Base-by-base conservation (phyloP, 2,888 invertebrate genomes). In the Drosophila stalkeri region DNA sequence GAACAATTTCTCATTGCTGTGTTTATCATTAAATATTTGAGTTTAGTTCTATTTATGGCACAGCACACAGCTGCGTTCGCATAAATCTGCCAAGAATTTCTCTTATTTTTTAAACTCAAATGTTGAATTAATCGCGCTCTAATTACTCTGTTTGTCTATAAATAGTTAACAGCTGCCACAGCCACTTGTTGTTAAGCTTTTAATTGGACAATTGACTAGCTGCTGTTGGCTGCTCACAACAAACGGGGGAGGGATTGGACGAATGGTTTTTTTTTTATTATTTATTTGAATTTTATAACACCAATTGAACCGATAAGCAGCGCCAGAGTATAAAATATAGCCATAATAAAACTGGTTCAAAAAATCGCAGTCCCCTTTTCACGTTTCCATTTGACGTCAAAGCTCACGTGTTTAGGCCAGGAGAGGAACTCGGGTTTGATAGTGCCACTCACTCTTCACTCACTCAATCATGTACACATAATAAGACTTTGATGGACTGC, bases 241-340 rank as follows among this genome's bases (percentile, higher is more conserved):
- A 1, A 8, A 27, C 27, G 47, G 3, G 35, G 18, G 41, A 18
- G 31, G 12, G 3, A 37, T 9, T 18, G 12, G n/a, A 16, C 12
- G 23, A 1, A 27, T 27, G 16, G n/a, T 3, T 14, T 20, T 61
- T 27, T 27, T 6, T 27, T 27, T 6, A 6, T 27, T 27, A 27
- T 27, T 44, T 51, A n/a, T 27, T 54, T 44, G 31, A 23, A 57
- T 63, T 80, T 80, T 64, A 75, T 61, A 44, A 57, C 65, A 80
- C 49, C 81, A 72, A 77, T 80, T 62, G 51, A 80, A 54, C 66
- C 60, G 81, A 77, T 81, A 80, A 80, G 61, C 72, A 64, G 41
- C 35, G 27, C 12, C 46, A 46, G 43, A 46, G 43, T 41, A 68
- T 23, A 20, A 57, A 44, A 44, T 35, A 31, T 49, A 51, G 18